A percentile compares a stretch with the other conserved stretches of the same genome.
Evolutionary conservation across 2,888 invertebrate species (phyloP).

Genomic region (Pyrrhosoma nymphula): DNA sequence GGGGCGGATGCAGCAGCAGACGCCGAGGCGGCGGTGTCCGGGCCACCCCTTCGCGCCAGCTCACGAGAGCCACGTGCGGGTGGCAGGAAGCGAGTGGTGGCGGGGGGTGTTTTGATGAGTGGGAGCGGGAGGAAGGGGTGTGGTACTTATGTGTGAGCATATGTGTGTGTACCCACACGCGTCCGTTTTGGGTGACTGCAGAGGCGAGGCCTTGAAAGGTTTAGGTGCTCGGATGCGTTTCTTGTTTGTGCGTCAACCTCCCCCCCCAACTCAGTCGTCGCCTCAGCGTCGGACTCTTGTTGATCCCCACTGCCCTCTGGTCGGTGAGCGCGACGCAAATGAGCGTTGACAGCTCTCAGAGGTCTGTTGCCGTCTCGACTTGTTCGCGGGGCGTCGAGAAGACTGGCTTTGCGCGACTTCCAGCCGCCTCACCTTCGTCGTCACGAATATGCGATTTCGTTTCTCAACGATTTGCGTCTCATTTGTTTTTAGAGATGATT

Average conservation of each 20-base stretch:
- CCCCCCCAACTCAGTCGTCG: background rate
- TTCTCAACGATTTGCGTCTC: no score
- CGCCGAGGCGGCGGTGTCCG: background rate
- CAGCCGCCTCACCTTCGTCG: background rate
- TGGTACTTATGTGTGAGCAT: background rate
- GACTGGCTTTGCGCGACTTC: background rate
- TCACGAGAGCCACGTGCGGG: background rate
- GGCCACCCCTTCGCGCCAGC: background rate
- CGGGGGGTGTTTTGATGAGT: background rate
- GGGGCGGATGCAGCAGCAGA: background rate
- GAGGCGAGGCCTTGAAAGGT: slow-evolving; percentile 1
- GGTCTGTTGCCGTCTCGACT: background rate
- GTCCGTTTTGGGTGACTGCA: background rate
- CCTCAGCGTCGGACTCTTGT: background rate
- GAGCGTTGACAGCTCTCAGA: background rate
- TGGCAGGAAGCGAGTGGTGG: background rate
- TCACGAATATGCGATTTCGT: background rate
- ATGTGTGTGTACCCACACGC: background rate
- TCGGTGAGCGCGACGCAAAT: background rate
- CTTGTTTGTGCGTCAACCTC: background rate
- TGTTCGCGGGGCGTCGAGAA: background rate
- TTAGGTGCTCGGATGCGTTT: slow-evolving; percentile 7
- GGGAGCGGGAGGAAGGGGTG: background rate
- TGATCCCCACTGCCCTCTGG: background rate
- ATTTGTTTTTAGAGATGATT: no score